Evolutionary conservation across 2,113 vertebrate genomes (phyloP).

Genomic region (Elephantulus edwardii): DNA sequence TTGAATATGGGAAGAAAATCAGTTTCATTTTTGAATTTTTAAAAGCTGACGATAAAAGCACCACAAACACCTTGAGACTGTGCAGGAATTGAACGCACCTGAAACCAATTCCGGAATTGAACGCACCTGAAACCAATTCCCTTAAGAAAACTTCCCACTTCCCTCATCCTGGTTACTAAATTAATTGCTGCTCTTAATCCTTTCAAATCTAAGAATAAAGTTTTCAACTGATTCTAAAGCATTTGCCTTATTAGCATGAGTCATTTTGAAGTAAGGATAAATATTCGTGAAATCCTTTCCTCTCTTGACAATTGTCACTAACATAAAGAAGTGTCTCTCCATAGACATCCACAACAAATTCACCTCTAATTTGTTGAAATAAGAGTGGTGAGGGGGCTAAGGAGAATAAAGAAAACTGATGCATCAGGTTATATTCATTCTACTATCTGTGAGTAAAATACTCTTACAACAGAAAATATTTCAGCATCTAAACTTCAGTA

Average conservation of each 20-base stretch:
- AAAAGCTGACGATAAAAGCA: constrained; percentile 29
- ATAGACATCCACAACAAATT: constrained; percentile 56
- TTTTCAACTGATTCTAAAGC: constrained; percentile 37
- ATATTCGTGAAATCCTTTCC: neutral
- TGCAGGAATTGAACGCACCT: constrained; percentile 18
- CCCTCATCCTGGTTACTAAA: constrained; percentile 50
- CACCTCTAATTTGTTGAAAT: constrained; percentile 45
- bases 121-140: constrained; percentile 53
- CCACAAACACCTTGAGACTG: constrained; percentile 14
- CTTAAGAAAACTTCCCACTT: constrained; percentile 52
- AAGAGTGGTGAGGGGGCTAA: constrained; percentile 38
- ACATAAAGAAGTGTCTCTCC: constrained; percentile 51
- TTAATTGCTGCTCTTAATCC: constrained; percentile 61
- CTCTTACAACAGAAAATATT: constrained; percentile 38
- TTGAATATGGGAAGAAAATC: too few species aligned
- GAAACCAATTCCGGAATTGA: constrained; percentile 50
- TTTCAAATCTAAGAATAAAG: constrained; percentile 53
- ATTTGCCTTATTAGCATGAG: constrained; percentile 59
- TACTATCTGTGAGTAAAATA: neutral
- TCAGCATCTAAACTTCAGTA: constrained; percentile 11
- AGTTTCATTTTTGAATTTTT: constrained; percentile 41
- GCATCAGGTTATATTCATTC: constrained; percentile 1
- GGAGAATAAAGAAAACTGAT: constrained; percentile 16
- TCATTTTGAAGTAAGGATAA: constrained; percentile 61
- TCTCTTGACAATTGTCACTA: constrained; percentile 37